phyloP scores from a whole-genome alignment of 2,888 invertebrate genomes.

The Camptogramma bilineatum region DNA sequence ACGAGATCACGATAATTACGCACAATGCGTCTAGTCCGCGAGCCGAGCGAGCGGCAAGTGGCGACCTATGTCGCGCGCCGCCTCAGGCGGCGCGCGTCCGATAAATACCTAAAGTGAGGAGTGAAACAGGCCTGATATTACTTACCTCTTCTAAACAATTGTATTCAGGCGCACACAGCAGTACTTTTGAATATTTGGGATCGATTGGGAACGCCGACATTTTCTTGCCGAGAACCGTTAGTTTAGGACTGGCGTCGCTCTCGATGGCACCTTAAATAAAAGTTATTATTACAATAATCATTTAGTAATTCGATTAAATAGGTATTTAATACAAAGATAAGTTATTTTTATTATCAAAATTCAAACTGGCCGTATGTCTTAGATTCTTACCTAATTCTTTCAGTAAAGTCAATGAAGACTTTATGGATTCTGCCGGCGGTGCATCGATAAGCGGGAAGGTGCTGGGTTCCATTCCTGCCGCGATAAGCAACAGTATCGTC shows the following conservation, averaged over 20 bases:
- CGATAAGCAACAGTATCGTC: slow-evolving; percentile 92
- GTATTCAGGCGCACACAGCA: slow-evolving; percentile 91
- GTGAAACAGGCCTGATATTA: no score
- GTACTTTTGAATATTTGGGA: slow-evolving; percentile 93
- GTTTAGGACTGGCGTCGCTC: slow-evolving; percentile 81
- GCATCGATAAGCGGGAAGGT: slow-evolving; percentile 96
- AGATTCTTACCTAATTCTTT: slow-evolving; percentile 84
- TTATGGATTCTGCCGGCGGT: slow-evolving; percentile 90
- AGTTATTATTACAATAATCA: background rate
- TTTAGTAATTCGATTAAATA: no score
- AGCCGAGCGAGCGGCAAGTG: no score
- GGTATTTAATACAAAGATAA: no score
- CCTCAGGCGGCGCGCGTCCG: no score
- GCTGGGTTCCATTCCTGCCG: slow-evolving; percentile 92
- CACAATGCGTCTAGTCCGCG: no score
- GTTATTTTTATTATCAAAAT: no score
- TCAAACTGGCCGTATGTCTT: no score
- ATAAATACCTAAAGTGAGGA: no score
- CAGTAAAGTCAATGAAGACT: slow-evolving; percentile 87
- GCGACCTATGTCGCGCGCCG: no score
- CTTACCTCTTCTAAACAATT: slow-evolving; percentile 90
- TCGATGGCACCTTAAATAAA: slow-evolving; percentile 88
- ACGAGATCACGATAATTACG: no score
- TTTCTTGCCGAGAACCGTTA: slow-evolving; percentile 92
- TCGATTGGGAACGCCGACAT: slow-evolving; percentile 97